Base-by-base conservation (phyloP, 2,888 invertebrate genomes). In the Heteromyza rotundicornis region DNA sequence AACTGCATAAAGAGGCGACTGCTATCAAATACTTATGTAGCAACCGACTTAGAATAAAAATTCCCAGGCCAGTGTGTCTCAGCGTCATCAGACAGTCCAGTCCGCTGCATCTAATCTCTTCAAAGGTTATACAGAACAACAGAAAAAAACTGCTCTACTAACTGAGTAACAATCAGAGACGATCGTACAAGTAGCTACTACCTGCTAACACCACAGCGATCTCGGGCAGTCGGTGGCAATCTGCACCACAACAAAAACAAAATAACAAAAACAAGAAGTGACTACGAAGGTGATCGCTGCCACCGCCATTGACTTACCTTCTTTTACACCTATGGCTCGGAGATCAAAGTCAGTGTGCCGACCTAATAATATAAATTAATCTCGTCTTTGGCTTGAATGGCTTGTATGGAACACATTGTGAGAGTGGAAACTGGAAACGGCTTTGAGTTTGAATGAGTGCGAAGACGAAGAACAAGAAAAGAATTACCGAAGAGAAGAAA, bases 301-400 rank as follows among this genome's bases (percentile, higher is more conserved):
- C 80, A 79, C 80, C 73, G 77, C 80, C n/a, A 79, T 80, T 79
- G 79, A 72, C 76, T 73, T 77, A 72, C 80, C 79, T 76, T 77
- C 75, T 76, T 80, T 71, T 81, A 80, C 81, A 81, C 79, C 80
- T 81, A 64, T 66, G 69, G 69, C 64, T 68, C 62, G 58, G 64
- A 79, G 79, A 79, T 79, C 81, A 79, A 79, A 79, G 78, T 55
- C 64, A 62, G 66, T 66, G 57, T 72, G 80, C 81, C 79, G 79
- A 74, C 72, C 71, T 80, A 80, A 80, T 80, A 79, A 80, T 77
- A 80, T 74, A 76, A 80, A 79, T 79, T 80, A 79, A 79, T 78
- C 77, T 78, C 71, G 68, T 71, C 77, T 77, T 76, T 74, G 74
- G n/a, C n/a, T 78, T 74, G 76, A 65, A 64, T 32, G 59, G 57